phyloP scores from a whole-genome alignment of 2,113 vertebrate genomes.

The Columba livia region DNA sequence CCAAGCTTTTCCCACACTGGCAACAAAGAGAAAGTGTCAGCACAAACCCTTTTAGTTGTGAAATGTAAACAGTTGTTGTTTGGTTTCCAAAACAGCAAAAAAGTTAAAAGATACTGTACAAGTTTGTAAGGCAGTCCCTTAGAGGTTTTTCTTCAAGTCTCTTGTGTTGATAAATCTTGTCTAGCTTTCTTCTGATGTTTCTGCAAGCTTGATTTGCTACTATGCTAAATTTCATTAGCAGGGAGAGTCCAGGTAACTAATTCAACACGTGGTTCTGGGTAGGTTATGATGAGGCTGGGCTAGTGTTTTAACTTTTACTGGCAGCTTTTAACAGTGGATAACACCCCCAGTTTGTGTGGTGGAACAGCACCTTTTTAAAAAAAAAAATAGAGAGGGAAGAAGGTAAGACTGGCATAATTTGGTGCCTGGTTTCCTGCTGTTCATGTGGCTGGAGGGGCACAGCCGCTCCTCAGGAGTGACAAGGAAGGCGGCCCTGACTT shows the following conservation, averaged over 20 bases:
- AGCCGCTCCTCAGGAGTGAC: neutral
- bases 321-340: neutral
- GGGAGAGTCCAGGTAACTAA: neutral
- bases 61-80: neutral
- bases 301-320: neutral
- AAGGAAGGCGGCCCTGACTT: neutral
- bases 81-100: neutral
- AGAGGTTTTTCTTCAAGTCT: neutral
- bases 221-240: neutral
- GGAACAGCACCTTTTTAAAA: neutral
- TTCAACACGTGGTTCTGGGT: neutral
- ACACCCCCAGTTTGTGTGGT: neutral
- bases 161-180: neutral
- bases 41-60: neutral
- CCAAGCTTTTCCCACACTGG: neutral
- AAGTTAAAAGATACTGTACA: neutral
- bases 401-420: neutral
- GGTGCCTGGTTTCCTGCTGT: neutral
- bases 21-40: neutral
- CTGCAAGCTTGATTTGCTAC: neutral
- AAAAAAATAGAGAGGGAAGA: neutral
- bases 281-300: neutral
- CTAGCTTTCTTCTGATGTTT: neutral
- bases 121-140: neutral
- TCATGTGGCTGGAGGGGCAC: neutral